Evolutionary conservation across 2,113 vertebrate genomes (phyloP), one percentile per base, ranked within the genome.

Genomic region (Pseudonaja textilis): DNA sequence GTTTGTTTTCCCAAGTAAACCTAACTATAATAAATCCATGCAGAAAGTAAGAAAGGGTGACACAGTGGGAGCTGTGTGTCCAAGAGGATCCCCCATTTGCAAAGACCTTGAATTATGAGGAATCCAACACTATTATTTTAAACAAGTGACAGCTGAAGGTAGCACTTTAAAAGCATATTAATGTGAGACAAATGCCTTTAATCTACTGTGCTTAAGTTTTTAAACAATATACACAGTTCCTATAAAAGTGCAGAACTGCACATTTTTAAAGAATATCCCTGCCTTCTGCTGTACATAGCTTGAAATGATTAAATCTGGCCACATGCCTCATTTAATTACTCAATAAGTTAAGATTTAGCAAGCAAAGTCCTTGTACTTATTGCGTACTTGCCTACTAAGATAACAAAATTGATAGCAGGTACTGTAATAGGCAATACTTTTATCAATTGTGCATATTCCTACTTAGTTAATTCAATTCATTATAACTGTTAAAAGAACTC

Each of bases 281-380:
- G 18, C 94, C 88, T 81, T 34, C 90, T 94, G 88, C 95, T 9
- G 92, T 88, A 26, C 39, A 26, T 47, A 91, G 90, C 45, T 59
- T 3, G 92, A 91, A 94, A 89, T 50, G 20, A 93, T 89, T 87
- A 29, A 94, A 45, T 85, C 54, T 95, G 88, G 50, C 64, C 93
- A 52, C 90, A 61, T 93, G 93, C 92, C 93, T 45, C 91, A 87
- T 93, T 95, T 96, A 95, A 96, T 96, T 97, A 92, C 95, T 92
- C 94, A 96, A 96, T 96, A 94, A 96, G 95, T 87, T 91, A 89
- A 94, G 93, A 94, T 95, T 93, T 86, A 87, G 94, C 92, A 96
- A 97, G 94, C 89, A 42, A 95, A 94, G 93, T 91, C 94, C 87
- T 94, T 95, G 95, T 94, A 91, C 94, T 88, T 91, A 88, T 74